Evolutionary conservation across 2,797 vertebrate species (phyloP).

Genomic region (Enteromius radiatus): DNA sequence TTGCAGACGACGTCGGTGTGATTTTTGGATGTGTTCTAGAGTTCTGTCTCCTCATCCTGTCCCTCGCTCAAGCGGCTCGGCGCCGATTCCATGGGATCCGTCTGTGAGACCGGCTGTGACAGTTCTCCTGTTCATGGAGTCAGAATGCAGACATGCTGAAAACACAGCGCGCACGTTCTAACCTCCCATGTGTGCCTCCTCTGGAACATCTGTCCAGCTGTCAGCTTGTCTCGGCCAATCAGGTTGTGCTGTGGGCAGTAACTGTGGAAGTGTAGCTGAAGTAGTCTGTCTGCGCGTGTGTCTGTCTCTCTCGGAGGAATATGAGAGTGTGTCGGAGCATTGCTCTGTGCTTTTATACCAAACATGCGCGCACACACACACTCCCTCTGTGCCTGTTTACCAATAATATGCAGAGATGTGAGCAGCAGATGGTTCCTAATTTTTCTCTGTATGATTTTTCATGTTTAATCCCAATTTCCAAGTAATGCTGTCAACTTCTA

Average conservation of each 20-base stretch:
- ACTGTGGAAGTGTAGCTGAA: slow-evolving; percentile 72
- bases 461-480: slow-evolving; percentile 22
- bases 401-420: slow-evolving; percentile 48
- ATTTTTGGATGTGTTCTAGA: slow-evolving; percentile 23
- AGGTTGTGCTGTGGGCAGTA: slow-evolving; percentile 77
- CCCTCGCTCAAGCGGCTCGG: slow-evolving; percentile 64
- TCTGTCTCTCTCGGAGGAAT: slow-evolving; percentile 69
- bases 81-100: slow-evolving; percentile 59
- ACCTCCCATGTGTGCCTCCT: slow-evolving; percentile 77
- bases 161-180: slow-evolving; percentile 67
- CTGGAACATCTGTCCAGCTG: slow-evolving; percentile 85
- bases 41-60: slow-evolving; percentile 65
- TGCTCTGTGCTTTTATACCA: slow-evolving; percentile 24
- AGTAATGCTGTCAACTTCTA: slow-evolving; percentile 7
- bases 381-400: slow-evolving; percentile 45
- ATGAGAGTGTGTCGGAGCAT: slow-evolving; percentile 70
- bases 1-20: neutral
- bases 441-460: slow-evolving; percentile 28
- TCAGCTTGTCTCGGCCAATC: slow-evolving; percentile 78
- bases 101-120: slow-evolving; percentile 67
- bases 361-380: neutral
- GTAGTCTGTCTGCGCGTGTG: slow-evolving; percentile 62
- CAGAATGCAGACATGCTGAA: slow-evolving; percentile 74
- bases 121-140: slow-evolving; percentile 77
- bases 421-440: slow-evolving; percentile 38